A percentile compares a stretch with the other conserved stretches of the same genome.
phyloP scores from a whole-genome alignment of 2,113 vertebrate genomes.

The Orientallactaga bullata region DNA sequence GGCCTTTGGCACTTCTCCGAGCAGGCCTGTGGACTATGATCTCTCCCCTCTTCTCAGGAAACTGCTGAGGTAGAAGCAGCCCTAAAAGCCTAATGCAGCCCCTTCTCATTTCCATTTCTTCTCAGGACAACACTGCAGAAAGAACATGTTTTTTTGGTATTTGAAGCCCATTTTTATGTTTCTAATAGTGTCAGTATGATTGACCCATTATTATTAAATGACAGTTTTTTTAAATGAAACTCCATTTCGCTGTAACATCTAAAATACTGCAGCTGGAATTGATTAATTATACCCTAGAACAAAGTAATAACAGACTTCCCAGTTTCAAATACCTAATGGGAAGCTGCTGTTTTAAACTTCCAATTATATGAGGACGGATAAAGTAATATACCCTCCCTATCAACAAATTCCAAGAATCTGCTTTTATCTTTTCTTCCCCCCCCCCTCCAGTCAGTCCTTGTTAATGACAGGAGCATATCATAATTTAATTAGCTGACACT shows the following conservation, averaged over 20 bases:
- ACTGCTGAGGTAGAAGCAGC: neutral
- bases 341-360: slow-evolving; percentile 81
- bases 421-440: slow-evolving; percentile 58
- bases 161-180: slow-evolving; percentile 51
- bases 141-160: neutral
- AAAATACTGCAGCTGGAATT: slow-evolving; percentile 72
- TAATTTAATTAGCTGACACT: slow-evolving; percentile 78
- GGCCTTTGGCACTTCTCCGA: neutral
- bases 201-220: slow-evolving; percentile 79
- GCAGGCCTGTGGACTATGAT: neutral
- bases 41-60: neutral
- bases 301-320: slow-evolving; percentile 79
- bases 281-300: slow-evolving; percentile 85
- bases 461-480: slow-evolving; percentile 74
- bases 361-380: slow-evolving; percentile 76
- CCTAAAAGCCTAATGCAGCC: neutral
- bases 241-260: slow-evolving; percentile 60
- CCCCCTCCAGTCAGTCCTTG: slow-evolving; percentile 33
- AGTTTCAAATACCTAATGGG: slow-evolving; percentile 81
- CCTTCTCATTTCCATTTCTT: neutral
- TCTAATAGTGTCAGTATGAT: slow-evolving; percentile 66
- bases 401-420: slow-evolving; percentile 70
- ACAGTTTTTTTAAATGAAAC: slow-evolving; percentile 83
- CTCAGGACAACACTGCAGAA: neutral
- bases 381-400: slow-evolving; percentile 65